These are phyloP conservation scores for Notarius lentiginosus DNA, from an alignment of 2,113 vertebrate genomes.

Conservation along the genomic window DNA sequence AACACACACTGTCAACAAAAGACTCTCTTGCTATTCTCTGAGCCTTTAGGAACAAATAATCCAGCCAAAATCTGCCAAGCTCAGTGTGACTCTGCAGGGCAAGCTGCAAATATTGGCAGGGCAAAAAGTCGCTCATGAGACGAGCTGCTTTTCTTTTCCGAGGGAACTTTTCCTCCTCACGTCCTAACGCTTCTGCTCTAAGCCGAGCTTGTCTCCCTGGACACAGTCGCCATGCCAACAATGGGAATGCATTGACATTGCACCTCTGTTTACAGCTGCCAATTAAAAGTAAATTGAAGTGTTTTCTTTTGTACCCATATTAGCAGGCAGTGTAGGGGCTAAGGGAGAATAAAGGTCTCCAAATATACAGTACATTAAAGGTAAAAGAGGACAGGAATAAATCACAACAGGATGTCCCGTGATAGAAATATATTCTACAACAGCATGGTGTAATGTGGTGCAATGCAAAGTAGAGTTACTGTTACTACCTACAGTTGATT, in stretches of 20 bases:
- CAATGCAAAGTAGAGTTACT: neutral
- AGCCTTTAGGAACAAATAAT: constrained; percentile 43
- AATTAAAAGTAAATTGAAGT: constrained; percentile 48
- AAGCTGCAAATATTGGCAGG: constrained; percentile 34
- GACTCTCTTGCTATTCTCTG: constrained; percentile 37
- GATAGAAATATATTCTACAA: neutral
- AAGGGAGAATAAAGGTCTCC: neutral
- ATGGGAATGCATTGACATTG: constrained; percentile 39
- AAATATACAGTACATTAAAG: neutral
- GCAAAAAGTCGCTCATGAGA: constrained; percentile 7
- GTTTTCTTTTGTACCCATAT: constrained; percentile 1
- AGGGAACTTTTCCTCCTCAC: constrained; percentile 36
- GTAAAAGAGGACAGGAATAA: neutral
- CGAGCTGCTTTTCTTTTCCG: constrained; percentile 32
- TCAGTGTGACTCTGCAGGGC: constrained; percentile 22
- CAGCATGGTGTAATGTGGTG: neutral
- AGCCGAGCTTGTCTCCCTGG: constrained; percentile 47
- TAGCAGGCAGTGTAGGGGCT: constrained; percentile 12
- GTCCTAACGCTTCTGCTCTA: constrained; percentile 42
- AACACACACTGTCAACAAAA: constrained; percentile 37
- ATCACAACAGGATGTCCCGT: neutral
- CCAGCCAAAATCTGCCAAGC: constrained; percentile 31
- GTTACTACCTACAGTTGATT: neutral
- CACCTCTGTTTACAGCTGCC: constrained; percentile 44
- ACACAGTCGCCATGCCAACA: constrained; percentile 55